A percentile compares a stretch with the other conserved stretches of the same genome.
Conservation (phyloP, 37 sponge, comb jelly and placozoan species). For the Bolinopsis microptera region DNA sequence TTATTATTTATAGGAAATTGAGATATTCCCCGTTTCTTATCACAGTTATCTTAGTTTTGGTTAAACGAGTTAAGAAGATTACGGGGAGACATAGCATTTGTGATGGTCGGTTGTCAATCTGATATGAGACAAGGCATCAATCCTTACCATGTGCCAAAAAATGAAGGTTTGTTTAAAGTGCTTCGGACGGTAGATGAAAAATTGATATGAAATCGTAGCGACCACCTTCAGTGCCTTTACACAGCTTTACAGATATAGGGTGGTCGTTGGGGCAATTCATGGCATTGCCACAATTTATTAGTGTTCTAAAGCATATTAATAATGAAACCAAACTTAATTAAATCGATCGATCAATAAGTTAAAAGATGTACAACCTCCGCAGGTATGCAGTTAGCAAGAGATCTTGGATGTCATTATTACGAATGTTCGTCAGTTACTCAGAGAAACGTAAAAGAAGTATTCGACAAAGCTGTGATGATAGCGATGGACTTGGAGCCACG, state of each 20-base stretch:
- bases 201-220: too few relatives aligned
- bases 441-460: constrained; percentile 27
- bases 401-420: constrained; percentile 39
- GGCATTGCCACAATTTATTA: too few relatives aligned
- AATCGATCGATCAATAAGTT: too few relatives aligned
- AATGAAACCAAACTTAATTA: too few relatives aligned
- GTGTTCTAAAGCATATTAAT: too few relatives aligned
- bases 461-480: constrained; percentile 28
- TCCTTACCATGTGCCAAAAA: neutral
- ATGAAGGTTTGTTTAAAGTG: constrained; percentile 17
- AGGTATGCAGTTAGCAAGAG: constrained; percentile 18
- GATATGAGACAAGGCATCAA: constrained; percentile 25
- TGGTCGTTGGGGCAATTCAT: too few relatives aligned
- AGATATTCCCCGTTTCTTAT: too few relatives aligned
- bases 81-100: constrained; percentile 13
- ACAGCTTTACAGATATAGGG: too few relatives aligned
- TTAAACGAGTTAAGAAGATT: constrained; percentile 42
- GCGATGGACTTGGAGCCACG: constrained; percentile 62
- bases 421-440: constrained; percentile 32
- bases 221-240: too few relatives aligned
- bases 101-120: constrained; percentile 7
- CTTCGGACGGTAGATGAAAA: too few relatives aligned
- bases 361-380: too few relatives aligned
- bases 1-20: too few relatives aligned
- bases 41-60: constrained; percentile 60